Percentiles rank a stretch among this genome's conserved stretches.
Conservation (phyloP, 2,113 vertebrate species). For the Leptosomus discolor region DNA sequence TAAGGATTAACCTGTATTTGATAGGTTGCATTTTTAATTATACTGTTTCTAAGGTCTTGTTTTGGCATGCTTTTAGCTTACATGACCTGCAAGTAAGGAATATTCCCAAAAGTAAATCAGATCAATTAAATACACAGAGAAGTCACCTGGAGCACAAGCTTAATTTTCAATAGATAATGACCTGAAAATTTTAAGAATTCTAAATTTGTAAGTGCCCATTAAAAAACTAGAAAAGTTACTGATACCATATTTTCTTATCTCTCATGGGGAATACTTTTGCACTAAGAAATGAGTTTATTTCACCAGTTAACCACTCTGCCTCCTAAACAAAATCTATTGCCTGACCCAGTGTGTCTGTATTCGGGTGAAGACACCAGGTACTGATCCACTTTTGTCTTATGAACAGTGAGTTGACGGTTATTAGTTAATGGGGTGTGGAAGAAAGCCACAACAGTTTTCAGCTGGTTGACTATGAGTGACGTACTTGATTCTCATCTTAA, state of each 20-base stretch:
- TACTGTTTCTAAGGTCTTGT: not conserved
- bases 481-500: not conserved
- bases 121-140: not conserved
- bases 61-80: not conserved
- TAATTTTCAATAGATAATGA: not conserved
- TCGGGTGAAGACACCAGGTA: not conserved
- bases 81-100: not conserved
- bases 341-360: not conserved
- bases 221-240: not conserved
- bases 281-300: not conserved
- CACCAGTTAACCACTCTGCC: not conserved
- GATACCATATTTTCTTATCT: not conserved
- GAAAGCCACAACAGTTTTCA: not conserved
- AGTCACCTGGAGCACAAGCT: not conserved
- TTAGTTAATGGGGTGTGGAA: not conserved
- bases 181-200: not conserved
- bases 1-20: constrained; percentile 2
- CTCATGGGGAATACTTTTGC: not conserved
- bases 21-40: not conserved
- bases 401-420: not conserved
- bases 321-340: not conserved
- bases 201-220: not conserved
- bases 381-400: not conserved
- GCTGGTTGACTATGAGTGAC: not conserved
- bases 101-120: not conserved